These are phyloP conservation scores for Apamea epomidion DNA, from an alignment of 2,888 invertebrate genomes.

Conservation along the genomic window DNA sequence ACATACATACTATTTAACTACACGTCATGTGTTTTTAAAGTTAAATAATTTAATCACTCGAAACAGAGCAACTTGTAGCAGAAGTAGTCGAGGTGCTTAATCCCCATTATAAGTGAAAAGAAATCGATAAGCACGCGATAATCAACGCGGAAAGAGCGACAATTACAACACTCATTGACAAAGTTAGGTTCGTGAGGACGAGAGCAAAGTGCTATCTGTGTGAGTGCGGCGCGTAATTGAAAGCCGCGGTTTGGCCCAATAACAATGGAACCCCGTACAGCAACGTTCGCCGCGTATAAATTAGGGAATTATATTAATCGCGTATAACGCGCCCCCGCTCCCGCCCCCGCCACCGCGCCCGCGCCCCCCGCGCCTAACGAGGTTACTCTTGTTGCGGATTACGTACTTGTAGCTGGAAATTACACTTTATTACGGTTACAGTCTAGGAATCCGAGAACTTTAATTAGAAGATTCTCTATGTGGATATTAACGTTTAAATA, in stretches of 20 bases:
- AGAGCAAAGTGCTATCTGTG: conserved; percentile 74
- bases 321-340: conserved; percentile 73
- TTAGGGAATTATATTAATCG: conserved; percentile 88
- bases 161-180: conserved; percentile 75
- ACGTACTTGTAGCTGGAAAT: conserved; percentile 68
- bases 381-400: conserved; percentile 70
- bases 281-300: conserved; percentile 83
- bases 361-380: conserved; percentile 68
- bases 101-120: conserved; percentile 1
- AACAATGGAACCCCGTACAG: conserved; percentile 74
- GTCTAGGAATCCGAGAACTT: conserved; percentile 66
- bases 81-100: conserved; percentile 12
- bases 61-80: neutral
- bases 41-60: neutral
- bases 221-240: conserved; percentile 79
- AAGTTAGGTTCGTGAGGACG: conserved; percentile 72
- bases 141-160: conserved; percentile 69
- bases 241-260: conserved; percentile 82
- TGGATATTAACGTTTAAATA: conserved; percentile 54
- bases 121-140: conserved; percentile 61
- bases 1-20: neutral
- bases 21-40: neutral
- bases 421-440: conserved; percentile 70
- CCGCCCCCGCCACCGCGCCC: conserved; percentile 32
- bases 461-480: conserved; percentile 65